Evolutionary conservation across 2,797 vertebrate genomes (phyloP), one percentile per base, ranked within the genome.

Genomic region (Hippocampus kuda): DNA sequence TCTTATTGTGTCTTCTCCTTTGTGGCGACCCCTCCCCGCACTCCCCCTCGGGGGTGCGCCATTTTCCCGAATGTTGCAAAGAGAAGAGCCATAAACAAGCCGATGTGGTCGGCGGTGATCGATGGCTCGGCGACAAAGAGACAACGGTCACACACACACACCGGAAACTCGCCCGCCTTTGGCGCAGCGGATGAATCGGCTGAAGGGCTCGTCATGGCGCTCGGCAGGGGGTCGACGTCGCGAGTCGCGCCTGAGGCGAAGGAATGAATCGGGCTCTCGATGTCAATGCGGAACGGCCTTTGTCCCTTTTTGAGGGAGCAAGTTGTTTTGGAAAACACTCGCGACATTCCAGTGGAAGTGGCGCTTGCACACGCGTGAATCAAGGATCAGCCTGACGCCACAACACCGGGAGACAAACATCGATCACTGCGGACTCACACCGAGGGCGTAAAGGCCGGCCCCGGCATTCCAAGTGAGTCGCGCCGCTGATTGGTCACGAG

Each of bases 231-330:
- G 81, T 78, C 1, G 75, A 70, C 63, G 79, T 71, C 63, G 75
- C 68, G 72, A 65, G 71, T n/a, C 6, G 72, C 68, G 79, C 79
- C 77, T 85, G 85, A 80, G 70, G 76, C 77, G 76, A 75, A 84
- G 80, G 83, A 84, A 83, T 84, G 70, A 79, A 79, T 87, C 81
- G 86, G 82, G 74, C 80, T 69, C 81, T 86, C 20, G 27, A 81
- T 80, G 83, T 84, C 74, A 83, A 79, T 81, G 57, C 82, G 82
- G 81, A 87, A 86, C 79, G 72, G 72, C 76, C 69, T 68, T 78
- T 85, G 79, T 83, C 49, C 77, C 68, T 67, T 79, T 85, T 86
- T 88, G 85, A 88, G 86, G 88, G 85, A 87, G 72, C 77, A 79
- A 68, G 68, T 88, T 88, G 86, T 87, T 89, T 88, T 67, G 30